Percentiles rank a stretch among this genome's conserved stretches.
These are phyloP conservation scores for Phenacoccus solenopsis DNA, from an alignment of 1,140 invertebrate genomes.

Conservation along the genomic window DNA sequence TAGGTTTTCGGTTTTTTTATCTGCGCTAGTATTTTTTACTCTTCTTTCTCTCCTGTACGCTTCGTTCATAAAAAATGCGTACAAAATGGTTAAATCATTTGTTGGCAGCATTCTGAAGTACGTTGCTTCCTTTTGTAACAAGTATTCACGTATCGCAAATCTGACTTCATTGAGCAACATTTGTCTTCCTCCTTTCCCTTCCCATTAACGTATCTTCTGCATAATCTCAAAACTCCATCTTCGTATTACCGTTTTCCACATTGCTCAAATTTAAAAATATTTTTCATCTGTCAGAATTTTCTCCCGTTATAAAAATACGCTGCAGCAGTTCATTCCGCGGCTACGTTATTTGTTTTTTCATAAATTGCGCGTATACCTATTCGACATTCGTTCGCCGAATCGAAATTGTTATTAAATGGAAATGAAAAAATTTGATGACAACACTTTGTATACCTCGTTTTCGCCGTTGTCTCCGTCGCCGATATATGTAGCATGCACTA, in stretches of 20 bases:
- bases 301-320: background rate
- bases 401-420: slow-evolving; percentile 3
- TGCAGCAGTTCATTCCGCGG: background rate
- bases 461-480: background rate
- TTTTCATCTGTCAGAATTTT: slow-evolving; percentile 2
- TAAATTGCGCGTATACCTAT: slow-evolving; percentile 1
- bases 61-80: background rate
- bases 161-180: background rate
- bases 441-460: too few relatives aligned
- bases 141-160: background rate
- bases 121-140: background rate
- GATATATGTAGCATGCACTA: background rate
- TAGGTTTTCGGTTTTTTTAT: background rate
- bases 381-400: background rate
- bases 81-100: background rate
- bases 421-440: background rate
- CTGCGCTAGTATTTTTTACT: background rate
- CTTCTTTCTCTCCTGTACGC: too few relatives aligned
- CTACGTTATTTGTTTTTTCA: background rate
- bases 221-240: background rate
- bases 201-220: background rate
- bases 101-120: background rate
- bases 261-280: background rate
- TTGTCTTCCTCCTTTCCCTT: background rate
- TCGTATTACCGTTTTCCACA: background rate